A percentile compares a stretch with the other conserved stretches of the same genome.
phyloP scores from a whole-genome alignment of 2,888 invertebrate species.

The Chrysotoxum bicinctum region DNA sequence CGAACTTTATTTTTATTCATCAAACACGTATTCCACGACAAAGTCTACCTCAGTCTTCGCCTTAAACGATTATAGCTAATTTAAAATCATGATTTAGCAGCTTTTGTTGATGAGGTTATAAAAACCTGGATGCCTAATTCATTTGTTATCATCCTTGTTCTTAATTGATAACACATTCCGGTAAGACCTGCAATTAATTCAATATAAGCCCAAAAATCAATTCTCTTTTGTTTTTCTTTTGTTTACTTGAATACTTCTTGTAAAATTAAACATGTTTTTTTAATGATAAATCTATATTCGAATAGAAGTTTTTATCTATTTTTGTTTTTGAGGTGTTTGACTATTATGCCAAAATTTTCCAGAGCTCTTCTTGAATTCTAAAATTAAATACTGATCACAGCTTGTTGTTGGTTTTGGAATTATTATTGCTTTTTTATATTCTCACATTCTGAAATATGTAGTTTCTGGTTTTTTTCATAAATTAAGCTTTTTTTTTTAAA shows the following conservation, averaged over 20 bases:
- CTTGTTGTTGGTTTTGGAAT: neutral
- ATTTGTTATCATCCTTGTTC: constrained; percentile 1
- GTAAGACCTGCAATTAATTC: neutral
- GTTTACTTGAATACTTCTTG: neutral
- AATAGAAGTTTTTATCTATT: neutral
- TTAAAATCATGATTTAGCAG: neutral
- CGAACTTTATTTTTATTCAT: neutral
- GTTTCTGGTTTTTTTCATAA: neutral
- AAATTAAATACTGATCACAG: neutral
- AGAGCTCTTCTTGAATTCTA: neutral
- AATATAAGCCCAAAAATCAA: neutral
- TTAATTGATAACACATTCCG: neutral
- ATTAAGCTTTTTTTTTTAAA: neutral
- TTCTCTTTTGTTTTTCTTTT: neutral
- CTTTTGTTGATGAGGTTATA: neutral
- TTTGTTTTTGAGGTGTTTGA: neutral
- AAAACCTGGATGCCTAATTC: neutral
- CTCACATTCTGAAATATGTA: neutral
- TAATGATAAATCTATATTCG: neutral
- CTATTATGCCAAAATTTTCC: neutral
- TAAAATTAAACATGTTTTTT: neutral
- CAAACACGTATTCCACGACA: neutral
- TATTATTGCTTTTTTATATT: neutral
- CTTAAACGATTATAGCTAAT: constrained; percentile 14
- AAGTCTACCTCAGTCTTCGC: neutral